Conservation (phyloP, 2,113 vertebrate genomes). For the Paradoxurus hermaphroditus region DNA sequence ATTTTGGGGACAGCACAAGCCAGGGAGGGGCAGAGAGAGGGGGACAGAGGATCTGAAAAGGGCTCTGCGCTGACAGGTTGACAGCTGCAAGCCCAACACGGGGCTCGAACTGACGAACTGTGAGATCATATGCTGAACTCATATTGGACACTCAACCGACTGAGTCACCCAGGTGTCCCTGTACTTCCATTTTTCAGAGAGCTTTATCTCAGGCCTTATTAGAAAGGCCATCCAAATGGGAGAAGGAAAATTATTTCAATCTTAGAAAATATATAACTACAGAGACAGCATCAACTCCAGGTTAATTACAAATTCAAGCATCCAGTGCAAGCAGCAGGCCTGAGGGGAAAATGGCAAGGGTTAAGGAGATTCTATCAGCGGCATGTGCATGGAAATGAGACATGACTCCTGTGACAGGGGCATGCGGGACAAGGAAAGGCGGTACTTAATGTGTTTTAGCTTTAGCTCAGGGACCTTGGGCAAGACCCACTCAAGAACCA, state of each 20-base stretch:
- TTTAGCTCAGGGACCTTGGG: neutral
- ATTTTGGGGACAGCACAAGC: too few species aligned
- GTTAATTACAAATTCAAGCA: slow-evolving; percentile 42
- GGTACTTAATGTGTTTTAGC: neutral
- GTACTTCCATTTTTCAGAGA: neutral
- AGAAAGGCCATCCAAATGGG: neutral
- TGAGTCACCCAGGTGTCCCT: too few species aligned
- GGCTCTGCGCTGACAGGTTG: too few species aligned
- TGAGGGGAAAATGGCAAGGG: neutral
- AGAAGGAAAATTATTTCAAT: neutral
- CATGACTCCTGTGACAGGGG: neutral
- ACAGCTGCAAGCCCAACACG: too few species aligned
- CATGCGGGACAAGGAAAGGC: neutral
- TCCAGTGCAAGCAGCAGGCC: neutral
- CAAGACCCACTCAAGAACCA: neutral
- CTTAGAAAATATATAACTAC: neutral
- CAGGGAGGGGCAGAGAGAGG: too few species aligned
- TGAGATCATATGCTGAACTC: too few species aligned
- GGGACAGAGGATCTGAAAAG: too few species aligned
- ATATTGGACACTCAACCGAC: too few species aligned
- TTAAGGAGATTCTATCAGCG: neutral
- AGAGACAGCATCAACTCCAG: neutral
- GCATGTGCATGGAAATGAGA: neutral
- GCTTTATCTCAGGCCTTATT: neutral
- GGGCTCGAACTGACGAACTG: too few species aligned